A percentile compares a stretch with the other conserved stretches of the same genome.
These are phyloP conservation scores for Acanthopleura granulata DNA, from an alignment of 2,888 invertebrate species.

Conservation along the genomic window DNA sequence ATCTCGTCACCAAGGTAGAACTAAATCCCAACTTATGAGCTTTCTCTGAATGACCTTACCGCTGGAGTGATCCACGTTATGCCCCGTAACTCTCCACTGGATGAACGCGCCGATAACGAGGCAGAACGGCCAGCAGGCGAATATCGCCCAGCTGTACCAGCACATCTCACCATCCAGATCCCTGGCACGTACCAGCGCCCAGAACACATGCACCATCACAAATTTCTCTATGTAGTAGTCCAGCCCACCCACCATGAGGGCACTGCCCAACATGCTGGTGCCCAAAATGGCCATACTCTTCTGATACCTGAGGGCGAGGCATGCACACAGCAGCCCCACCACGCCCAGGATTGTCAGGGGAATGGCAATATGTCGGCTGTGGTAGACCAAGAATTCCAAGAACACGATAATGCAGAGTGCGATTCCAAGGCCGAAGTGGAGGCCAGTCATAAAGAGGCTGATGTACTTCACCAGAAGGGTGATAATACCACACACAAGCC, in stretches of 20 bases:
- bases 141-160: conserved; percentile 81
- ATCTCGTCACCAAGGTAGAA: too few relatives aligned
- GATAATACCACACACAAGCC: conserved; percentile 82
- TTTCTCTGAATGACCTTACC: conserved; percentile 51
- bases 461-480: conserved; percentile 87
- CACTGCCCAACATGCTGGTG: conserved; percentile 83
- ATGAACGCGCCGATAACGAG: conserved; percentile 78
- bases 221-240: conserved; percentile 84
- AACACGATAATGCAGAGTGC: conserved; percentile 63
- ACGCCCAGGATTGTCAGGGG: conserved; percentile 74
- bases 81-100: conserved; percentile 80
- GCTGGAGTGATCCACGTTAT: conserved; percentile 71
- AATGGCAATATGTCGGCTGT: conserved; percentile 78
- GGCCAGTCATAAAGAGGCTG: conserved; percentile 84
- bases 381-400: conserved; percentile 74
- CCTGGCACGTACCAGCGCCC: conserved; percentile 61
- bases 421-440: conserved; percentile 79
- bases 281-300: conserved; percentile 82
- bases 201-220: conserved; percentile 78
- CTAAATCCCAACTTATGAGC: too few relatives aligned
- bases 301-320: conserved; percentile 82
- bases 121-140: conserved; percentile 81
- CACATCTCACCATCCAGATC: conserved; percentile 76
- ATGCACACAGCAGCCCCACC: conserved; percentile 79
- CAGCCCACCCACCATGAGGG: conserved; percentile 78